Evolutionary conservation across 1,140 invertebrate genomes (phyloP), one percentile per base, ranked within the genome.

Genomic region (Hydropsyche tenuis): DNA sequence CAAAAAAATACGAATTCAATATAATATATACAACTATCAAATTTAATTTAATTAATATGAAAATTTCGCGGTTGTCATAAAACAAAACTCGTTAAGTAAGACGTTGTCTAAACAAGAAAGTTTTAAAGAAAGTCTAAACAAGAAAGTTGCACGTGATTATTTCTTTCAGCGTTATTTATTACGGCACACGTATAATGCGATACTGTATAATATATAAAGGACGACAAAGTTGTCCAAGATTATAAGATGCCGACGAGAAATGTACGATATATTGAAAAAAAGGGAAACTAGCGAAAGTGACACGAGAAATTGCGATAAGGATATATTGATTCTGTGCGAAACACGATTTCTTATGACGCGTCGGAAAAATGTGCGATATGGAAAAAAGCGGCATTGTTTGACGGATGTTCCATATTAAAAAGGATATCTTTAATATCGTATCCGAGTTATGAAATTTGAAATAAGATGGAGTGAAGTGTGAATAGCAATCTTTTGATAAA

Each of bases 1-100:
- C n/a, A n/a, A n/a, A n/a, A n/a, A n/a, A n/a, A n/a, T n/a, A n/a
- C n/a, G n/a, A 37, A 37, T 37, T 37, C 30, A 9, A 37, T 37
- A 37, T 37, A 4, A 37, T 9, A 4, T 37, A 37, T 37, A 37
- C 3, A 37, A 37, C 30, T 37, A 37, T 37, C 30, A 37, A 37
- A 37, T 37, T 37, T 9, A 37, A 37, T 9, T 37, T 37, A 37
- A 37, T 37, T 37, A 37, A 37, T 9, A 37, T 37, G 30, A 37
- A 37, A 37, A 37, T 37, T 37, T 53, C 6, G 48, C 9, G 9
- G 16, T 53, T 53, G 14, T 53, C 6, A 18, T 20, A 6, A 18
- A 53, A 53, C 48, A 18, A 53, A 53, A 20, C 48, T 53, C 48
- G 48, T 53, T 53, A 53, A 53, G 14, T 53, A 18, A 5, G 48